Evolutionary conservation across 1,140 invertebrate species (phyloP), one percentile per base, ranked within the genome.

Genomic region (Patella vulgata): DNA sequence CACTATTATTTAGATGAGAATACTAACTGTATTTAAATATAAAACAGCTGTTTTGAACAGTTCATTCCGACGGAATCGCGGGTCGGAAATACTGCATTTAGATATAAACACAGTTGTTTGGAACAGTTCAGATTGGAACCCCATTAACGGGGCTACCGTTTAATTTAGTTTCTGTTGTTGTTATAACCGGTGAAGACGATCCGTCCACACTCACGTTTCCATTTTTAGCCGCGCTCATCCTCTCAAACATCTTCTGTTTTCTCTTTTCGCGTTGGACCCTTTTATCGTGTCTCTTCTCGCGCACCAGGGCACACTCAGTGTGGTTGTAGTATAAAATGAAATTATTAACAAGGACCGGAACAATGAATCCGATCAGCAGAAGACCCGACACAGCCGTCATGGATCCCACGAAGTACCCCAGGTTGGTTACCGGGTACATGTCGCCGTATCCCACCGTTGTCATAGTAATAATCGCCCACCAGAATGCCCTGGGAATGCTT

Each of bases 321-420:
- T 66, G 63, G 5, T 55, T 27, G 90, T 98, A 98, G 89, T 97
- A 98, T 89, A 97, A 94, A 30, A 71, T 66, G 66, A 81, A 81
- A 59, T 79, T 80, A 63, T 76, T 80, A 43, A 80, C 77, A 52
- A 82, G 77, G 25, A 79, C 74, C 8, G 80, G 80, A 91, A 98
- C 97, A 88, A 96, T 96, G 88, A 99, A 95, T 87, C 96, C 97
- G 89, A 99, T 95, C 89, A 98, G 95, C 89, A 99, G 90, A 85
- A 99, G 96, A 88, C 97, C 97, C 90, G 95, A 97, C 88, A 99
- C 95, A 90, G 95, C 97, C 91, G 96, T 73, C 21, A 70, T 40
- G 3, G 74, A 63, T 14, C 80, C 80, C 30, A 82, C 64, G 14
- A 80, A 9, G 47, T 82, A 77, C 14, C 80, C 80, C 23, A 54